Conservation (phyloP, 2,888 invertebrate species). For the Ischnura elegans region DNA sequence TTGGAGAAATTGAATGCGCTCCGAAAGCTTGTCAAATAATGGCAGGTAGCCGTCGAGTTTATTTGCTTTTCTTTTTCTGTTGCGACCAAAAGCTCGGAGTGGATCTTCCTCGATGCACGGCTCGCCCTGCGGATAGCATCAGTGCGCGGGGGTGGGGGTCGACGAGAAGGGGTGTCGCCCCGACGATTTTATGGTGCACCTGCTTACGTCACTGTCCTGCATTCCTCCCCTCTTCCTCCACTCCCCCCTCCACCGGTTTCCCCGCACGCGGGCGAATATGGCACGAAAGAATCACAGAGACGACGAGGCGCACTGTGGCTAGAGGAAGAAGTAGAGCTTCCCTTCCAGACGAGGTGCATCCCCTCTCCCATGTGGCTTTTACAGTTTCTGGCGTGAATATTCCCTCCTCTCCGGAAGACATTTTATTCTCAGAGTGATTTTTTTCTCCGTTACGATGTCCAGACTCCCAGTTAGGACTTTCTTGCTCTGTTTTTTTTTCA, state of each 20-base stretch:
- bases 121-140: too few species aligned
- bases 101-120: too few species aligned
- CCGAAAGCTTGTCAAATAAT: too few species aligned
- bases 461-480: neutral
- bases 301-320: neutral
- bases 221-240: constrained; percentile 3
- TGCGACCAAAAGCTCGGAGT: too few species aligned
- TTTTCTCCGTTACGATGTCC: neutral
- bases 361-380: constrained; percentile 3
- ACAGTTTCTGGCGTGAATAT: neutral
- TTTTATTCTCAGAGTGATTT: neutral
- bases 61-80: too few species aligned
- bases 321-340: neutral
- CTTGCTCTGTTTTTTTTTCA: neutral
- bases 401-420: neutral
- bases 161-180: too few species aligned
- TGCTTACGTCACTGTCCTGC: constrained; percentile 4
- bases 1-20: too few species aligned
- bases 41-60: too few species aligned
- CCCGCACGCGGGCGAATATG: neutral
- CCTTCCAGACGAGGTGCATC: neutral
- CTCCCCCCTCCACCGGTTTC: neutral
- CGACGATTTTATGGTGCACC: neutral
- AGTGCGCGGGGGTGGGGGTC: too few species aligned
- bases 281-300: neutral